These are phyloP conservation scores for Rhopilema esculentum DNA, from an alignment of 30 jellyfish, hydroid and myxozoan genomes.

Conservation along the genomic window DNA sequence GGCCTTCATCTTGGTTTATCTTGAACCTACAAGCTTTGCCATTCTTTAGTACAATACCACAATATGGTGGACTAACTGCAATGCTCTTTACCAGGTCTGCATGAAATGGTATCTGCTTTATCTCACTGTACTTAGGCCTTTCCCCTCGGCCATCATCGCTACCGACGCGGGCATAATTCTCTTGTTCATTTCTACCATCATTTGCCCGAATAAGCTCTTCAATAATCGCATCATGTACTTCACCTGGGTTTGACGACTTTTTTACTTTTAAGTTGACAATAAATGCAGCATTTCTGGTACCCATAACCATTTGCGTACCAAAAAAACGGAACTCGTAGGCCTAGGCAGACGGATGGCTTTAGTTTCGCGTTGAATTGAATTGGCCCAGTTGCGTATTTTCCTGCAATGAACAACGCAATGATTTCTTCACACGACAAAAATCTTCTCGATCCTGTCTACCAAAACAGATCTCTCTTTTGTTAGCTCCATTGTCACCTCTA, in stretches of 20 bases:
- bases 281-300: slow-evolving; percentile 19
- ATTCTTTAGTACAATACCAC: slow-evolving; percentile 44
- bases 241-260: slow-evolving; percentile 11
- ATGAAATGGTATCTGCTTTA: slow-evolving; percentile 22
- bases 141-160: background rate
- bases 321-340: background rate
- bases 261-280: slow-evolving; percentile 13
- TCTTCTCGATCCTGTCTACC: too few species aligned
- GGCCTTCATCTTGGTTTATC: background rate
- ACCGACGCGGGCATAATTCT: background rate
- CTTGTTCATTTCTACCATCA: slow-evolving; percentile 3
- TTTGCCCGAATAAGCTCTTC: slow-evolving; percentile 35
- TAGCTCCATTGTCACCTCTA: too few species aligned
- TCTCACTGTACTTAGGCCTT: background rate
- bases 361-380: slow-evolving; percentile 10
- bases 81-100: slow-evolving; percentile 11
- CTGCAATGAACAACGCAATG: too few species aligned
- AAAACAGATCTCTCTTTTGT: too few species aligned
- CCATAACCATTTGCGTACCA: slow-evolving; percentile 26
- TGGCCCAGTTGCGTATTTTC: background rate
- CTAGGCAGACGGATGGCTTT: background rate
- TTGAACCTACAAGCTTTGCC: slow-evolving; percentile 59
- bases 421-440: too few species aligned
- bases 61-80: slow-evolving; percentile 62
- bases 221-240: slow-evolving; percentile 43